phyloP scores from a whole-genome alignment of 2,888 invertebrate species.

The Tholera decimalis region DNA sequence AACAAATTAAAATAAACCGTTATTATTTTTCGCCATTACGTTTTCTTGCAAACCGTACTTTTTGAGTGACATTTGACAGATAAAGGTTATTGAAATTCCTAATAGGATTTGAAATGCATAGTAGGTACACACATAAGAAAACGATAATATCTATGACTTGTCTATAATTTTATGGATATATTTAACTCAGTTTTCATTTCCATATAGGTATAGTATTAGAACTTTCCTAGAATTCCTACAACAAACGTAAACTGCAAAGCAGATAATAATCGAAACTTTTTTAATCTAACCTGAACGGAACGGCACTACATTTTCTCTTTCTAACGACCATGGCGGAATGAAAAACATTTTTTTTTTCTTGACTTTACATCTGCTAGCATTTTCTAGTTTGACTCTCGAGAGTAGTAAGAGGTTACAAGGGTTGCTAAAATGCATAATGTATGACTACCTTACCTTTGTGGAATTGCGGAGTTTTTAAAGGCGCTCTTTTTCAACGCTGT shows the following conservation, averaged over 20 bases:
- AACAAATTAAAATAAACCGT: no score
- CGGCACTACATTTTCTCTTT: constrained; percentile 16
- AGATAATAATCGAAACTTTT: constrained; percentile 48
- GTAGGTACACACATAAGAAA: no score
- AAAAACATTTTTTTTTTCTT: constrained; percentile 21
- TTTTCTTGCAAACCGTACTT: no score
- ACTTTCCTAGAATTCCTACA: neutral
- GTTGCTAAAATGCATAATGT: constrained; percentile 43
- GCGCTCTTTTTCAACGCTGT: constrained; percentile 1
- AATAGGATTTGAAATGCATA: no score
- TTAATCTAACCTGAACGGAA: constrained; percentile 25
- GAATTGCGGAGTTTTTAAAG: neutral
- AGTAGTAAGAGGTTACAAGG: constrained; percentile 41
- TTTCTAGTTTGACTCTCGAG: constrained; percentile 7
- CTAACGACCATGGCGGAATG: constrained; percentile 32
- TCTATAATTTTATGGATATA: neutral
- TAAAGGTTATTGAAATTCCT: no score
- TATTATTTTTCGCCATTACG: no score
- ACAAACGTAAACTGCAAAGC: constrained; percentile 14
- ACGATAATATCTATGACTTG: no score
- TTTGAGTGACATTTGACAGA: no score
- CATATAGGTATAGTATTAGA: neutral
- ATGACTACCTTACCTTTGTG: constrained; percentile 22
- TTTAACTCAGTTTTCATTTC: neutral
- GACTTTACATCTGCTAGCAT: neutral